Evolutionary conservation across 2,888 invertebrate species (phyloP).

Genomic region (Caenorhabditis sp.): DNA sequence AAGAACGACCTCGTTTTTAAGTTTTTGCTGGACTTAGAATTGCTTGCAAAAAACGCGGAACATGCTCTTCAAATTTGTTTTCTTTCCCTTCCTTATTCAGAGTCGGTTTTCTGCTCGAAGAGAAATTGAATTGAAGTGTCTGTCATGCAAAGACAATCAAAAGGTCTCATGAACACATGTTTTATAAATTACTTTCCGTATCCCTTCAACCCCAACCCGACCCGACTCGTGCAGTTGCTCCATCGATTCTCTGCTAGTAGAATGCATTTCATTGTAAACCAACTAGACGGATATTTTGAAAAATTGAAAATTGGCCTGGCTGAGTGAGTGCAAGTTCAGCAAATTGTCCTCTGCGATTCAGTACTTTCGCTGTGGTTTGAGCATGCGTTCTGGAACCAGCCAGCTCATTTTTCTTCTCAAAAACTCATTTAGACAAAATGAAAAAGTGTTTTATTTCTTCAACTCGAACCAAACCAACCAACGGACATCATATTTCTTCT

Average conservation of each 20-base stretch:
- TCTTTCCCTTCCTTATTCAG: conserved; percentile 19
- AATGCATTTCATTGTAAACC: conserved; percentile 27
- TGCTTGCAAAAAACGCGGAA: background rate
- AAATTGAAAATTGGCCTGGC: conserved; percentile 11
- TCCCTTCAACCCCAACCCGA: conserved; percentile 17
- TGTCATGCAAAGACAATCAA: conserved; percentile 52
- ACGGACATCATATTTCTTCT: conserved; percentile 31
- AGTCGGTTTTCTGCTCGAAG: background rate
- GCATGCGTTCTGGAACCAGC: background rate
- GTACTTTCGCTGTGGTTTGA: background rate
- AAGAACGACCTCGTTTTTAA: background rate
- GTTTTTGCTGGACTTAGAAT: too few species aligned
- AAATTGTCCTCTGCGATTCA: conserved; percentile 2
- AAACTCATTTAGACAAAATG: conserved; percentile 29
- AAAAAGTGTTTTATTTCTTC: conserved; percentile 35
- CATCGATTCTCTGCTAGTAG: conserved; percentile 46
- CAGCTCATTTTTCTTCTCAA: conserved; percentile 22
- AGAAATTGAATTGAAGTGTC: conserved; percentile 37
- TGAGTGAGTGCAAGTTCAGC: conserved; percentile 12
- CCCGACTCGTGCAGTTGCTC: conserved; percentile 44
- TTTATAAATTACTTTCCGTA: conserved; percentile 51
- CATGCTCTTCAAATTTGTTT: background rate
- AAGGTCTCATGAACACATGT: conserved; percentile 59
- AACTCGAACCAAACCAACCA: conserved; percentile 26
- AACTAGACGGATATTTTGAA: conserved; percentile 28